Conservation (phyloP, 2,888 invertebrate genomes). For the Epinotia bilunana region DNA sequence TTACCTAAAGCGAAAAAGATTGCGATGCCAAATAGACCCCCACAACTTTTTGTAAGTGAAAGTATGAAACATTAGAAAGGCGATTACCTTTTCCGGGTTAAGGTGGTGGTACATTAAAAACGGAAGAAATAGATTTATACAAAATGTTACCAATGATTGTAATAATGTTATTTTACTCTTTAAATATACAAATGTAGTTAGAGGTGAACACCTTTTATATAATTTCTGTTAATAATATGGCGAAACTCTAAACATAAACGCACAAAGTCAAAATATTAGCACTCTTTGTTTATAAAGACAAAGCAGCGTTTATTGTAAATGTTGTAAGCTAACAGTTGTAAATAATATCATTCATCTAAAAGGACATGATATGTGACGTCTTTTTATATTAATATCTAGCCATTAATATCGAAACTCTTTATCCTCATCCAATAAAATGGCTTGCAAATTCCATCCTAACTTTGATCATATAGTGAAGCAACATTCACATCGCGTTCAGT, state of each 20-base stretch:
- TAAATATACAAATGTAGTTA: neutral
- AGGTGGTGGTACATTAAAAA: neutral
- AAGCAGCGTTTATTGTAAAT: neutral
- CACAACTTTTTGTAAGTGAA: constrained; percentile 8
- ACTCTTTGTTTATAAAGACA: neutral
- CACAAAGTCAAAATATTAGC: neutral
- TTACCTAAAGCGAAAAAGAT: neutral
- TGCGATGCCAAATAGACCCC: constrained; percentile 2
- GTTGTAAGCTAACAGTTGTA: neutral
- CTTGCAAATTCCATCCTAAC: neutral
- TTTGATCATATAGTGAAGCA: neutral
- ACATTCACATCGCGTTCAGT: neutral
- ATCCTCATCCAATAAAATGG: neutral
- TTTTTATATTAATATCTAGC: neutral
- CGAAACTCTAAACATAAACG: neutral
- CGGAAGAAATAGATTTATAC: neutral
- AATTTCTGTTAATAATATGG: neutral
- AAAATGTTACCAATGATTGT: too few relatives aligned
- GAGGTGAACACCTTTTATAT: neutral
- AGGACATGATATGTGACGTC: too few relatives aligned
- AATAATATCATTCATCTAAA: neutral
- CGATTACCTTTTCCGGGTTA: neutral
- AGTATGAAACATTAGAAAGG: neutral
- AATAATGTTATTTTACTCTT: neutral
- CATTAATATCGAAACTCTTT: neutral